Evolutionary conservation across 2,888 invertebrate genomes (phyloP).

Genomic region (Platycnemis pennipes): DNA sequence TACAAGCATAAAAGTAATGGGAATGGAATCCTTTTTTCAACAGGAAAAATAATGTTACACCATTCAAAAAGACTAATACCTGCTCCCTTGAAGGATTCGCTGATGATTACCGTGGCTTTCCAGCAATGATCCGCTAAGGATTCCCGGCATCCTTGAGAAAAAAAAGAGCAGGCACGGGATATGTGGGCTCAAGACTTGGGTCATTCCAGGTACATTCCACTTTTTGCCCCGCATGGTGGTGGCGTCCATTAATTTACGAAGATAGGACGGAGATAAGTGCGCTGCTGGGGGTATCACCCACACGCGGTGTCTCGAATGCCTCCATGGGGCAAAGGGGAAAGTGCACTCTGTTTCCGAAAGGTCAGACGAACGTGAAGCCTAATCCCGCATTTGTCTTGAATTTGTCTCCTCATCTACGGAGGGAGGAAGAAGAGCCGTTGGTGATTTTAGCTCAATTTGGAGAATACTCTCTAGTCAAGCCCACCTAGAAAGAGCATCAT

Average conservation of each 20-base stretch:
- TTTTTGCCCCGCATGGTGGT: background rate
- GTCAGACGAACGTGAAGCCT: background rate
- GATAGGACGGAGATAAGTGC: background rate
- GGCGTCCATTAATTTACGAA: background rate
- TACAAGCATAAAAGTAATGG: too few relatives aligned
- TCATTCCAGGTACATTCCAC: background rate
- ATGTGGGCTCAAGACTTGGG: background rate
- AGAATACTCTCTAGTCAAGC: too few relatives aligned
- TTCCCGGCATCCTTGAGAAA: background rate
- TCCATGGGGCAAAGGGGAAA: background rate
- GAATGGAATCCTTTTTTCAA: too few relatives aligned
- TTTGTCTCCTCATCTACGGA: background rate
- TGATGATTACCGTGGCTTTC: too few relatives aligned
- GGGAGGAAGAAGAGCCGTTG: too few relatives aligned
- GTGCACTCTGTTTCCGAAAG: background rate
- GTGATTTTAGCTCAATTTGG: too few relatives aligned
- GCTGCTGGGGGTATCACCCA: background rate
- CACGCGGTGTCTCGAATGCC: background rate
- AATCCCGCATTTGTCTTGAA: background rate
- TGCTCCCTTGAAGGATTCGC: too few relatives aligned
- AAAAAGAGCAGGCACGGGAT: background rate
- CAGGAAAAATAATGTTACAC: too few relatives aligned
- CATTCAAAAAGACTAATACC: too few relatives aligned
- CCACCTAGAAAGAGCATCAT: too few relatives aligned
- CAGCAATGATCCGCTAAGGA: background rate